Conservation (phyloP, 2,797 vertebrate genomes). For the Borostomias antarcticus region DNA sequence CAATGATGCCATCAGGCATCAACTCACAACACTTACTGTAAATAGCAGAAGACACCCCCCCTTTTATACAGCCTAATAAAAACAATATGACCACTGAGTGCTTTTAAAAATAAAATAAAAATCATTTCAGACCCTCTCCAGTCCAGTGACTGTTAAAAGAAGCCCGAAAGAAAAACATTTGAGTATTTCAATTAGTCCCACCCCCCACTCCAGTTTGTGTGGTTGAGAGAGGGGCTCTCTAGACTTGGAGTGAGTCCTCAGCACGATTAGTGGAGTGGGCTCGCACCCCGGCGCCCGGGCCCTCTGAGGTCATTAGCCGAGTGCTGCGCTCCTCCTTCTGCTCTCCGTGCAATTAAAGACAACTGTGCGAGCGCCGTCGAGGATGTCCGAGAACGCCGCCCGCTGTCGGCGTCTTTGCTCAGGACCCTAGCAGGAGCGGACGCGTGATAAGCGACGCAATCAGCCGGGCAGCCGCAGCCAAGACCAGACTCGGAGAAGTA, state of each 20-base stretch:
- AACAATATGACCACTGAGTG: constrained; percentile 34
- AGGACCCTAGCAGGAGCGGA: constrained; percentile 40
- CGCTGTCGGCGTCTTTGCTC: constrained; percentile 23
- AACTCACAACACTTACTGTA: neutral
- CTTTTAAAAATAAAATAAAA: constrained; percentile 33
- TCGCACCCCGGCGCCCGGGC: constrained; percentile 53
- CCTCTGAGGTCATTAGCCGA: constrained; percentile 76
- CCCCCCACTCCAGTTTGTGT: constrained; percentile 62
- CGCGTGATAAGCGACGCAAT: constrained; percentile 43
- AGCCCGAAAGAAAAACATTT: constrained; percentile 18
- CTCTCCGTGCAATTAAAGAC: constrained; percentile 70
- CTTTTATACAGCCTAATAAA: constrained; percentile 34
- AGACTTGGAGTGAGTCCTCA: constrained; percentile 69
- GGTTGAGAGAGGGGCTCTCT: constrained; percentile 65
- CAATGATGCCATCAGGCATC: no score
- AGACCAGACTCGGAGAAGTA: neutral
- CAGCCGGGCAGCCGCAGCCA: constrained; percentile 34
- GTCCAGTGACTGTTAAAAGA: constrained; percentile 38
- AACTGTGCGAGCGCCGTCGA: constrained; percentile 68
- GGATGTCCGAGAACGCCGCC: constrained; percentile 50
- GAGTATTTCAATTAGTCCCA: constrained; percentile 74
- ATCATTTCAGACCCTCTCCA: constrained; percentile 34
- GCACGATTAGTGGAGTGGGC: constrained; percentile 57
- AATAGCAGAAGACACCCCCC: constrained; percentile 28
- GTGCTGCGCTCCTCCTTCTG: constrained; percentile 56